These are phyloP conservation scores for Drosophila acutilabella DNA, from an alignment of 2,888 invertebrate species.

Conservation along the genomic window DNA sequence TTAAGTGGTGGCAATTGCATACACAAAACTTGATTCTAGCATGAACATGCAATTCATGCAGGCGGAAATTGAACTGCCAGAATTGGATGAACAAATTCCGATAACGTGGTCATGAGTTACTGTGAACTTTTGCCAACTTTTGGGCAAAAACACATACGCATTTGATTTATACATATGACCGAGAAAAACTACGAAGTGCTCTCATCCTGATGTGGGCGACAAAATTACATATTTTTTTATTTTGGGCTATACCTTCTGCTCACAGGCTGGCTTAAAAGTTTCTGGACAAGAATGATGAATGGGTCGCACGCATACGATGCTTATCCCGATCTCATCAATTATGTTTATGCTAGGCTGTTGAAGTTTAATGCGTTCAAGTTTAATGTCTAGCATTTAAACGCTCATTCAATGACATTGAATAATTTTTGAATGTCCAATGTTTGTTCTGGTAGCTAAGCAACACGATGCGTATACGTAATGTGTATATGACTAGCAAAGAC, in stretches of 20 bases:
- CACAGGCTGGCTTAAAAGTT: slow-evolving; percentile 36
- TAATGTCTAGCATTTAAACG: slow-evolving; percentile 30
- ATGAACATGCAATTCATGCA: slow-evolving; percentile 3
- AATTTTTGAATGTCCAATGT: not conserved
- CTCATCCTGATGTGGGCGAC: not conserved
- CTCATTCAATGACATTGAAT: slow-evolving; percentile 10
- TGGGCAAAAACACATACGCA: slow-evolving; percentile 19
- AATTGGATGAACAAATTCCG: slow-evolving; percentile 5
- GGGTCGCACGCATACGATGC: slow-evolving; percentile 38
- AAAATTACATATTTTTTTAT: slow-evolving; percentile 25
- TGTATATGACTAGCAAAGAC: not conserved
- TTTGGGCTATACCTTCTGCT: slow-evolving; percentile 11
- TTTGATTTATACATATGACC: slow-evolving; percentile 54
- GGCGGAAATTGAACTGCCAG: slow-evolving; percentile 17
- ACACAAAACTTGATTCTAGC: not conserved
- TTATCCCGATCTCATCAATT: slow-evolving; percentile 66
- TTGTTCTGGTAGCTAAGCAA: not conserved
- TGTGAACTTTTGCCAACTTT: slow-evolving; percentile 36
- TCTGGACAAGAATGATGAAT: slow-evolving; percentile 62
- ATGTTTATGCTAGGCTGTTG: slow-evolving; percentile 44
- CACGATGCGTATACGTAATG: slow-evolving; percentile 34
- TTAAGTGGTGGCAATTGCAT: slow-evolving; percentile 1
- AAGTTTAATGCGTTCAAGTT: slow-evolving; percentile 28
- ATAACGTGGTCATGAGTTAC: slow-evolving; percentile 42
- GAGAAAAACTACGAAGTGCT: slow-evolving; percentile 8